Evolutionary conservation across 2,888 invertebrate genomes (phyloP).

Genomic region (Cecidostiba fungosa): DNA sequence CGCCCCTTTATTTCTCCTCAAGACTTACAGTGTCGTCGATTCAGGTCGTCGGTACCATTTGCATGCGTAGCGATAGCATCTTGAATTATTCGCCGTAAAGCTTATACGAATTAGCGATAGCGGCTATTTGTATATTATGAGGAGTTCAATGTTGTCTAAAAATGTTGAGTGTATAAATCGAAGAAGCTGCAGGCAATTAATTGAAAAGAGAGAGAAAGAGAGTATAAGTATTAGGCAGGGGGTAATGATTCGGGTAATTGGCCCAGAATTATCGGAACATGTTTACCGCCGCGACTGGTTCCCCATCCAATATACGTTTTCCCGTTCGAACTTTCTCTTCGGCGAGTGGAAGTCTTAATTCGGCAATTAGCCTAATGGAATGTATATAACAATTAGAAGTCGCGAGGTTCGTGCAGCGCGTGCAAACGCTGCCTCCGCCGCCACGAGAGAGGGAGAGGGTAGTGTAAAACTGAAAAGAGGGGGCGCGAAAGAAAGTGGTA

Average conservation of each 20-base stretch:
- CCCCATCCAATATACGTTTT: conserved; percentile 49
- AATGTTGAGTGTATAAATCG: too few species aligned
- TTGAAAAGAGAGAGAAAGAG: neutral
- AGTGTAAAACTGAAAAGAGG: conserved; percentile 67
- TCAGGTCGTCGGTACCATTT: conserved; percentile 21
- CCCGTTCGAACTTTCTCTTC: conserved; percentile 62
- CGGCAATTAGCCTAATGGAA: conserved; percentile 80
- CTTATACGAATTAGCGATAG: neutral
- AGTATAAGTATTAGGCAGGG: neutral
- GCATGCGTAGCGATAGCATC: conserved; percentile 12
- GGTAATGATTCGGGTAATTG: conserved; percentile 55
- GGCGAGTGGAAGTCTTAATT: conserved; percentile 74
- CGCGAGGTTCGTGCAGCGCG: conserved; percentile 66
- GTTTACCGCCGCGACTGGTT: conserved; percentile 60
- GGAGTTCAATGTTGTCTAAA: neutral
- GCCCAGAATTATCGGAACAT: conserved; percentile 59
- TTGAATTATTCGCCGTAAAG: neutral
- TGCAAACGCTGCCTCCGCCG: conserved; percentile 54
- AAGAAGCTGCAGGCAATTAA: too few species aligned
- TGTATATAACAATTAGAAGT: conserved; percentile 80
- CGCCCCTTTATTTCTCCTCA: conserved; percentile 42
- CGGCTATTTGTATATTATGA: neutral
- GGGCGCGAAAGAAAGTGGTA: conserved; percentile 69
- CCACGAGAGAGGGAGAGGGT: conserved; percentile 54
- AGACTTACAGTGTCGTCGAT: conserved; percentile 51